A percentile compares a stretch with the other conserved stretches of the same genome.
These are phyloP conservation scores for Drosophila multiciliata DNA, from an alignment of 2,888 invertebrate species.

Conservation along the genomic window DNA sequence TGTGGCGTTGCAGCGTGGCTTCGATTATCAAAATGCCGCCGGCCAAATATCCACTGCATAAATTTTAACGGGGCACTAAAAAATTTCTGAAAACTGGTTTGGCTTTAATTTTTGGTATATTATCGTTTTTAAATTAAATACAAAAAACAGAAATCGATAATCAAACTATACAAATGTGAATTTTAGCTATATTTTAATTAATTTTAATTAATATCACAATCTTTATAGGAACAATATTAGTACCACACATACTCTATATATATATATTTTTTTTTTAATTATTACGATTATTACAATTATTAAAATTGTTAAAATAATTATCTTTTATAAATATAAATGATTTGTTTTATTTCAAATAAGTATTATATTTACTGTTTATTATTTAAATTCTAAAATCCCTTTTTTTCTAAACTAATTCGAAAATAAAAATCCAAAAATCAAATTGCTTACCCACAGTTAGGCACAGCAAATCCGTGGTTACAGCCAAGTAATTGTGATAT, in stretches of 20 bases:
- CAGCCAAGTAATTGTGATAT: constrained; percentile 67
- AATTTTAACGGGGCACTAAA: constrained; percentile 40
- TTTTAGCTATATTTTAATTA: background rate
- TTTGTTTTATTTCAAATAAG: background rate
- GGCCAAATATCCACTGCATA: constrained; percentile 67
- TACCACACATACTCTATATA: no score
- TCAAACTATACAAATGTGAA: background rate
- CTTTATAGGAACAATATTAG: background rate
- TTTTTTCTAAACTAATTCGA: background rate
- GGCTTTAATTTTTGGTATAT: constrained; percentile 7
- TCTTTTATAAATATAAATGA: background rate
- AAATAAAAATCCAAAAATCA: background rate
- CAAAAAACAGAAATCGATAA: background rate
- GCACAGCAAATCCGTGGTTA: constrained; percentile 53
- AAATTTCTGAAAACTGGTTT: constrained; percentile 29
- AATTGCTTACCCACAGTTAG: constrained; percentile 40
- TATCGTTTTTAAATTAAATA: background rate
- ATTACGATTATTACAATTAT: background rate
- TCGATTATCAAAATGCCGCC: constrained; percentile 72
- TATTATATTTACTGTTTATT: background rate
- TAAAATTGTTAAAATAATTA: background rate
- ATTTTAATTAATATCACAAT: background rate
- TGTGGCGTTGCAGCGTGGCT: constrained; percentile 47
- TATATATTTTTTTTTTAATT: background rate
- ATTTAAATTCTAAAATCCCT: background rate